Evolutionary conservation across 1,140 invertebrate species (phyloP).

Genomic region (Formica exsecta): DNA sequence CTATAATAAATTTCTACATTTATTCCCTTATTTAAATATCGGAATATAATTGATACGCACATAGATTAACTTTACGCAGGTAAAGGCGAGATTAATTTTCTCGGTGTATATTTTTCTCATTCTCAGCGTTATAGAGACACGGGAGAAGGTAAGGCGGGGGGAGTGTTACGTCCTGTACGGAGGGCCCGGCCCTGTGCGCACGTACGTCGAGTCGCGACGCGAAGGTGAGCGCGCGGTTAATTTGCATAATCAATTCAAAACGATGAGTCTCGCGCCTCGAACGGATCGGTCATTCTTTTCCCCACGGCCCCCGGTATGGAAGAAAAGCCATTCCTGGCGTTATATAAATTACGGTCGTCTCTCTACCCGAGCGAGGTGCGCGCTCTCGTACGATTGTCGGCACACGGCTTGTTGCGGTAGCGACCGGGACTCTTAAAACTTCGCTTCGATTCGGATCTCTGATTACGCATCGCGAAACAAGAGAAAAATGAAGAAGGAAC

Average conservation of each 20-base stretch:
- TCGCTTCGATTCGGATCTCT: constrained; percentile 40
- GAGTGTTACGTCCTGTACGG: neutral
- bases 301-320: constrained; percentile 46
- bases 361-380: constrained; percentile 4
- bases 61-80: constrained; percentile 15
- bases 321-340: constrained; percentile 51
- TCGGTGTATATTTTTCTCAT: constrained; percentile 25
- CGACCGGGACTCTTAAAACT: constrained; percentile 9
- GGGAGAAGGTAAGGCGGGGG: neutral
- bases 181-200: constrained; percentile 42
- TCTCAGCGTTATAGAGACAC: neutral
- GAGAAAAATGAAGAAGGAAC: neutral
- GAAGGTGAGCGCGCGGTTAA: constrained; percentile 59
- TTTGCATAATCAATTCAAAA: constrained; percentile 64
- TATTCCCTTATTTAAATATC: constrained; percentile 22
- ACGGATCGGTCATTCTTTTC: constrained; percentile 60
- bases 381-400: constrained; percentile 26
- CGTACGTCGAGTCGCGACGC: constrained; percentile 45
- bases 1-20: neutral
- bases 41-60: constrained; percentile 28
- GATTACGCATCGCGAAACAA: constrained; percentile 30
- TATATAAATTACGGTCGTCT: constrained; percentile 63
- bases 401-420: constrained; percentile 19
- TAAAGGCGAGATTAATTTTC: constrained; percentile 47
- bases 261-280: constrained; percentile 57